Base-by-base conservation (phyloP, 2,113 vertebrate genomes). In the Zosterops borbonicus region DNA sequence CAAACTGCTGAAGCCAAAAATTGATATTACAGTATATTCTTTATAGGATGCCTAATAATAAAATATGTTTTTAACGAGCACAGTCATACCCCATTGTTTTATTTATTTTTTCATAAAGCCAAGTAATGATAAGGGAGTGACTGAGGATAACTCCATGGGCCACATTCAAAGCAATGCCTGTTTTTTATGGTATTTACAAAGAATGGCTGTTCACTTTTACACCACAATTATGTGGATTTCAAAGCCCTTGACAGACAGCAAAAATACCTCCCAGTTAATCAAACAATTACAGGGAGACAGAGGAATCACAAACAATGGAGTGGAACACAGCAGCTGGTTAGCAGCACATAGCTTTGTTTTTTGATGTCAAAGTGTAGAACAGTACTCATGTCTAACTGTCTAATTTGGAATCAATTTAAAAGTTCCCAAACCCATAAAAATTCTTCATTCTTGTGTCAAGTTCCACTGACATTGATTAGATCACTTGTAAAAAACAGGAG, bases 31-130 rank as follows among this genome's bases (percentile, higher is more conserved):
- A 92, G 41, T 73, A 82, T 59, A 81, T 31, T 92, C 91, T 92
- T 93, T 92, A 92, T 53, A 83, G 47, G 60, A 69, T 37, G 25
- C 67, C 20, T 95, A 92, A 92, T 81, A 86, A 76, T 60, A 59
- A 95, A 96, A 96, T 79, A 84, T 18, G 77, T 44, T 94, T 95
- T 87, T 92, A 97, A 95, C 85, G 74, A 95, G 59, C 37, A 70
- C 21, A 50, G 89, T 92, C 94, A 96, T 42, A 90, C 56, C 27
- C 70, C 71, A 92, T 70, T 93, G 79, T 96, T 93, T 95, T 83
- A 92, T 94, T 92, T 95, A 85, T 83, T 88, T 94, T 95, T 93
- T 90, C 79, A 91, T 83, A 79, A 90, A 88, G 71, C 33, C 76
- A 55, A 74, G 64, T 87, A 92, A 94, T 67, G 33, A 67, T 67